Evolutionary conservation across 2,797 vertebrate genomes (phyloP).

Genomic region (Enteromius afrohamiltoni): DNA sequence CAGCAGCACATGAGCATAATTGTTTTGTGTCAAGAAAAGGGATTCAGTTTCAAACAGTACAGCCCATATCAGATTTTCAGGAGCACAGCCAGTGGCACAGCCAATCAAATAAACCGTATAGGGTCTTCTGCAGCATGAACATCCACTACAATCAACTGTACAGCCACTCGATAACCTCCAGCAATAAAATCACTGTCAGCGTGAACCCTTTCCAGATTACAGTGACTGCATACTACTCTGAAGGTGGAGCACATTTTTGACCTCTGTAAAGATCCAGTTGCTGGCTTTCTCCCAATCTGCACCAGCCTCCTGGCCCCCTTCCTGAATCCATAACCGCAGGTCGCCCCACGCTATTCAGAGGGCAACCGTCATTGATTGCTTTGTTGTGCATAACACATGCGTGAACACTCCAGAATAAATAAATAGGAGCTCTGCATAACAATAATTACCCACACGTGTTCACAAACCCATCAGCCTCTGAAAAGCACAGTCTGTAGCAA

Average conservation of each 20-base stretch:
- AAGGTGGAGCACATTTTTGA: slow-evolving; percentile 30
- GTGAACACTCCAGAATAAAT: slow-evolving; percentile 51
- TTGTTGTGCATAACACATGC: slow-evolving; percentile 20
- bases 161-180: slow-evolving; percentile 22
- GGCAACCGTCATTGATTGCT: slow-evolving; percentile 40
- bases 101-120: neutral
- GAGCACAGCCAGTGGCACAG: neutral
- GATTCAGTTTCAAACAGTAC: neutral
- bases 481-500: slow-evolving; percentile 7
- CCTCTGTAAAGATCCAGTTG: slow-evolving; percentile 25
- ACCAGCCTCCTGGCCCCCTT: slow-evolving; percentile 9
- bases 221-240: slow-evolving; percentile 5
- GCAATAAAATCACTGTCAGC: slow-evolving; percentile 25
- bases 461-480: slow-evolving; percentile 18
- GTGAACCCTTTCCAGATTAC: slow-evolving; percentile 7
- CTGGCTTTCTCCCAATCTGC: slow-evolving; percentile 33
- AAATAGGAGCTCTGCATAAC: slow-evolving; percentile 38
- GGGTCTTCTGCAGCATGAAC: neutral
- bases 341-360: slow-evolving; percentile 21
- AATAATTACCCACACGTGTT: slow-evolving; percentile 24
- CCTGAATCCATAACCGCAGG: slow-evolving; percentile 18
- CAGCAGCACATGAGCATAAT: neutral
- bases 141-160: slow-evolving; percentile 25
- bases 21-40: neutral
- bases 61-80: neutral